A percentile compares a stretch with the other conserved stretches of the same genome.
These are phyloP conservation scores for Benitochromis conjunctus DNA, from an alignment of 2,113 vertebrate genomes.

Conservation along the genomic window DNA sequence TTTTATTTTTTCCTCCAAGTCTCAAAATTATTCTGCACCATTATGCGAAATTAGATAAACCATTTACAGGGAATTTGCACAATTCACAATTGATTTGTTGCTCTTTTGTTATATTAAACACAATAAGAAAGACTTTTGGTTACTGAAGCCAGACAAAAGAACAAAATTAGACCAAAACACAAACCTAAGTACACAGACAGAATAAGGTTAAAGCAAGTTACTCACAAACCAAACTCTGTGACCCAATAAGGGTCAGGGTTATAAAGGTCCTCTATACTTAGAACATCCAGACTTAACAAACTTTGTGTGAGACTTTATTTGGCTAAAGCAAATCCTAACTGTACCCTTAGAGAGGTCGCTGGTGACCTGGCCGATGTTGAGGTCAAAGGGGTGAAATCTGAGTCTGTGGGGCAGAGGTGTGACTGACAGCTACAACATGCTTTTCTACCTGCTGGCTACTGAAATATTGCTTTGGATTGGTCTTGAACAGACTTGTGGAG, in stretches of 20 bases:
- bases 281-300: neutral
- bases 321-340: neutral
- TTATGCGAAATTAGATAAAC: neutral
- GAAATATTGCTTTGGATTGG: neutral
- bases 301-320: neutral
- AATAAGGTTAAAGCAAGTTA: neutral
- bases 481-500: neutral
- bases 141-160: neutral
- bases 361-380: neutral
- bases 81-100: neutral
- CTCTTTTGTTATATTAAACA: neutral
- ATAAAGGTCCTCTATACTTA: neutral
- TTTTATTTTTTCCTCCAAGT: neutral
- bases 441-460: neutral
- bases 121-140: neutral
- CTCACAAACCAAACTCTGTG: neutral
- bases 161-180: neutral
- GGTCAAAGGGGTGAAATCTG: neutral
- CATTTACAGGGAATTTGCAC: neutral
- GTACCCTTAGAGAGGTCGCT: accelerated
- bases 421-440: neutral
- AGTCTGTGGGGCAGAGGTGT: accelerated
- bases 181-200: neutral
- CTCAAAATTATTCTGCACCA: neutral
- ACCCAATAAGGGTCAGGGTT: neutral